These are phyloP conservation scores for Drosophila pachea DNA, from an alignment of 1,140 invertebrate genomes.

Conservation along the genomic window DNA sequence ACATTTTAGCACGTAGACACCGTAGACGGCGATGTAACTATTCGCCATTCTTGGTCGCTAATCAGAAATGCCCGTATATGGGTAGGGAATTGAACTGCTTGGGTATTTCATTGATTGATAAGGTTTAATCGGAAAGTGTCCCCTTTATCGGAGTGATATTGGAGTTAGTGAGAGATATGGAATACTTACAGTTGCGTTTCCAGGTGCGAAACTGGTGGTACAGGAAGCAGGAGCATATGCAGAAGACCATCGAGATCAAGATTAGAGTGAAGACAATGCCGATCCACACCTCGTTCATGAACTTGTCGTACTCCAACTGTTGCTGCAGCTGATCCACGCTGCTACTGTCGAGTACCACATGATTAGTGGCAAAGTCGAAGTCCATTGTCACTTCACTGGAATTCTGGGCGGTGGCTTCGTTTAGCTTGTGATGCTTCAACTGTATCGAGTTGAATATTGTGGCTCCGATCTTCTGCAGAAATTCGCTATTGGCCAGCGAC, in stretches of 20 bases:
- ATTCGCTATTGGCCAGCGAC: conserved; percentile 55
- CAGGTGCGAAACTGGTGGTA: conserved; percentile 78
- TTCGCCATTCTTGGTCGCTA: background rate
- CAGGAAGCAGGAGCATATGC: conserved; percentile 77
- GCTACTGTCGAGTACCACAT: conserved; percentile 65
- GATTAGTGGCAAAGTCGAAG: conserved; percentile 57
- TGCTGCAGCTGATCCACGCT: conserved; percentile 70
- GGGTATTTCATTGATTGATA: conserved; percentile 11
- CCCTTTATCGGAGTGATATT: background rate
- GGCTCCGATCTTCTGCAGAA: conserved; percentile 68
- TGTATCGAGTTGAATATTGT: conserved; percentile 71
- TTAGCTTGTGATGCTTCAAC: conserved; percentile 54
- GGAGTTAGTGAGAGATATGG: background rate
- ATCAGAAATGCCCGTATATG: conserved; percentile 11
- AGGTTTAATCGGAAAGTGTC: conserved; percentile 11
- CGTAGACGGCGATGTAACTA: background rate
- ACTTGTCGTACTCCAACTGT: conserved; percentile 76
- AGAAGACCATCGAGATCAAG: conserved; percentile 76
- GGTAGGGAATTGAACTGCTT: background rate
- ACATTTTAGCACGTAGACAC: conserved; percentile 26
- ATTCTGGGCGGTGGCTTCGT: conserved; percentile 30
- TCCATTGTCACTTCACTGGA: conserved; percentile 58
- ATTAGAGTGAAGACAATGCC: conserved; percentile 76
- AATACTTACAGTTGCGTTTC: conserved; percentile 78
- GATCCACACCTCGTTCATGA: conserved; percentile 79